Evolutionary conservation across 2,797 vertebrate species (phyloP), one percentile per base, ranked within the genome.

Genomic region (Neostethus bicornis): DNA sequence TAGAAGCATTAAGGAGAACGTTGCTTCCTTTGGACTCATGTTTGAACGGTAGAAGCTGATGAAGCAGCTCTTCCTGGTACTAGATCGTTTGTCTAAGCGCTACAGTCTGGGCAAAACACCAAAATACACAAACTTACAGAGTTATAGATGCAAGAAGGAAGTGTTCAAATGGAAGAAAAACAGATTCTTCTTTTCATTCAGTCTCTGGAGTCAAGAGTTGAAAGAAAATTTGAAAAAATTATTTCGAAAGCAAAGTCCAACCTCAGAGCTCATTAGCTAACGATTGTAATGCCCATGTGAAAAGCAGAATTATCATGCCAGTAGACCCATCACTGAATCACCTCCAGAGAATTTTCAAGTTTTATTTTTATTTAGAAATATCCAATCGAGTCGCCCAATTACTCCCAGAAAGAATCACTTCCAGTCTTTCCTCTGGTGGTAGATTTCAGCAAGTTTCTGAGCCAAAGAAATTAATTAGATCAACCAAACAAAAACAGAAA

Each of bases 11-110:
- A 74, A 83, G 65, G 45, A 65, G 61, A 72, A 62, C 66, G 45
- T 10, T 10, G 58, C 66, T 83, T 87, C 81, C 72, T 78, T 56
- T 44, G 48, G 80, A 79, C 75, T 75, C 48, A 35, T 38, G 21
- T 71, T 77, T 85, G 79, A 85, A 70, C 76, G 76, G 76, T 43
- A 52, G 72, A 49, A 44, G 71, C 58, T 77, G 77, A 87, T 80
- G 77, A 71, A 74, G 70, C 72, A 64, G 58, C 50, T 77, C 59
- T 79, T 70, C 61, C 59, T 21, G 9, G 37, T 38, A 53, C 58
- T 55, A 69, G 39, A 12, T 45, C 67, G 59, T 80, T 63, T 72
- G 34, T 74, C 66, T 68, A 62, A 74, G 41, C 48, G 47, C 3
- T 41, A 52, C n/a, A 3, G 25, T 54, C 39, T 37, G 65, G 69